Base-by-base conservation (phyloP, 2,113 vertebrate genomes). In the Scophthalmus maximus region DNA sequence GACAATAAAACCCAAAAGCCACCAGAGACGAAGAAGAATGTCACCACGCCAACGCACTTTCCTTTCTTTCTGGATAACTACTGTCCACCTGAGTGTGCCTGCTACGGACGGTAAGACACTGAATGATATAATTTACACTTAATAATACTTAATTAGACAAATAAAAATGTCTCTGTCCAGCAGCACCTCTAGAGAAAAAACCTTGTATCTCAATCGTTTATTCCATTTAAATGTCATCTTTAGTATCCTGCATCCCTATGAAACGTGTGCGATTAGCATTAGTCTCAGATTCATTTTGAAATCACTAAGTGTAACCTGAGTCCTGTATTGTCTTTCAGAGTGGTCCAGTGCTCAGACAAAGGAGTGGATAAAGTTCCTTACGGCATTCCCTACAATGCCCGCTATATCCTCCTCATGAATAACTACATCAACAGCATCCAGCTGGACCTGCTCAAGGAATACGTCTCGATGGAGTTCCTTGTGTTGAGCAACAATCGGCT, bases 341-440 rank as follows among this genome's bases (percentile, higher is more conserved):
- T 91, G 63, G 83, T 93, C 71, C 93, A 90, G 52, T 94, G 93
- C 69, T 95, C 89, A 12, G 89, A 92, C 36, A 93, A 94, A 92
- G 71, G 52, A 0, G 42, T 92, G 7, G 81, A 85, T 2, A 91
- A 67, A 71, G 50, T 91, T 15, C 87, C 90, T 6, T 89, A 94
- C 18, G 88, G 91, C 56, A 93, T 93, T 46, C 88, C 85, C 17
- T 93, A 88, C 36, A 88, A 87, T 26, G 61, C 84, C 55, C 92
- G 87, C 17, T 93, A 88, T 75, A 56, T 94, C 71, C 75, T 88
- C 11, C 76, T 95, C 57, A 92, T 89, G 88, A 93, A 92, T 71
- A 95, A 93, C 68, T 81, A 14, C 47, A 90, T 91, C 18, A 14
- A 83, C 47, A 80, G 82, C 57, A 84, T 94, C 38, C 90, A 92